Percentiles rank a stretch among this genome's conserved stretches.
These are phyloP conservation scores for Malurus cyaneus DNA, from an alignment of 2,113 vertebrate species.

Conservation along the genomic window DNA sequence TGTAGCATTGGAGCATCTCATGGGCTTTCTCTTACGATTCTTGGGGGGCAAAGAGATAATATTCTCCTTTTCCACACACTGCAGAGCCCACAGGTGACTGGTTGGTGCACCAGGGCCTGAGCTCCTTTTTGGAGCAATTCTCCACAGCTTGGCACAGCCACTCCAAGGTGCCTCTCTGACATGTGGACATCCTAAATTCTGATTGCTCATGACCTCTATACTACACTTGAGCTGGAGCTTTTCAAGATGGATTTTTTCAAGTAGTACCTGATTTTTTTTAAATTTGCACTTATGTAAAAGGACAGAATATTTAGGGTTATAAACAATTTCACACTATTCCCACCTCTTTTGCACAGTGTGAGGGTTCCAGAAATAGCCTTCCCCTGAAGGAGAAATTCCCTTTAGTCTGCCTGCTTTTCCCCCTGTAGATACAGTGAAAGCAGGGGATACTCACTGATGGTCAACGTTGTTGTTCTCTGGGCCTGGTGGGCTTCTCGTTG, in stretches of 20 bases:
- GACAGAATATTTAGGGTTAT: neutral
- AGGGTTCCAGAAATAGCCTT: neutral
- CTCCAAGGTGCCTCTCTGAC: neutral
- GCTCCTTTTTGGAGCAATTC: neutral
- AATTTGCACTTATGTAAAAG: neutral
- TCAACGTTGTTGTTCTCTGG: neutral
- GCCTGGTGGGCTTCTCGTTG: neutral
- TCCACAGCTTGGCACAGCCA: neutral
- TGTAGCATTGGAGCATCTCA: neutral
- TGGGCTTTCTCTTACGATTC: neutral
- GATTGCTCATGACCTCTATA: neutral
- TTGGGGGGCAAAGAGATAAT: neutral
- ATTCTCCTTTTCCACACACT: neutral
- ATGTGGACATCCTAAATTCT: neutral
- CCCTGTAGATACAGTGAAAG: neutral
- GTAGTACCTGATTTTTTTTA: neutral
- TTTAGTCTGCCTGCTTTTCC: neutral
- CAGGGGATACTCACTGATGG: constrained; percentile 61
- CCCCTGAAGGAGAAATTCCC: neutral
- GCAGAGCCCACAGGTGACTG: neutral
- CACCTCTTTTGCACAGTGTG: neutral
- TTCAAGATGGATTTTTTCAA: neutral
- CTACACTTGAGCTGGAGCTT: neutral
- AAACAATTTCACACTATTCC: neutral
- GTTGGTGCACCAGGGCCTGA: neutral